Percentiles rank a stretch among this genome's conserved stretches.
Evolutionary conservation across 2,888 invertebrate species (phyloP).

Genomic region (Drosophila glabriapex): DNA sequence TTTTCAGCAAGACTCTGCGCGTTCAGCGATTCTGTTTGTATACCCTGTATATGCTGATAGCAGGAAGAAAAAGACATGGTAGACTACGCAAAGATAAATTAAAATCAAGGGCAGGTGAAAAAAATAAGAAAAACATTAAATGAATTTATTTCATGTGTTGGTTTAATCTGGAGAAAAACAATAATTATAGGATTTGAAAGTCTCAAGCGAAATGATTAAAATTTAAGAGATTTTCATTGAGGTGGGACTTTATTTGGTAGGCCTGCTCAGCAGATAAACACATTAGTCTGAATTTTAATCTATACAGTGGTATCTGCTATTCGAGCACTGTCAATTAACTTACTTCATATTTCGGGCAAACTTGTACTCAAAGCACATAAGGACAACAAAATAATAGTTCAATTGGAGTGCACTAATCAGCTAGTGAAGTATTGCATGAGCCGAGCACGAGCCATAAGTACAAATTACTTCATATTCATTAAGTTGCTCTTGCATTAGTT

Average conservation of each 20-base stretch:
- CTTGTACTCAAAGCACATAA: constrained; percentile 19
- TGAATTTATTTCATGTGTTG: not conserved
- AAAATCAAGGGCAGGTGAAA: not conserved
- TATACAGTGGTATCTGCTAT: not conserved
- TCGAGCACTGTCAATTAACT: not conserved
- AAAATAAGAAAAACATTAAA: not conserved
- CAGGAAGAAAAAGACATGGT: too few relatives aligned
- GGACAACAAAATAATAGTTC: constrained; percentile 27
- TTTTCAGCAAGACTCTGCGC: constrained; percentile 42
- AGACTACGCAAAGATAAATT: not conserved
- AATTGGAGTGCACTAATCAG: constrained; percentile 42
- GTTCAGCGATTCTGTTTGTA: constrained; percentile 22
- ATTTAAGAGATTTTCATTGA: not conserved
- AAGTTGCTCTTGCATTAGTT: not conserved
- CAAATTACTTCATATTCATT: not conserved
- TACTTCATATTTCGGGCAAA: not conserved
- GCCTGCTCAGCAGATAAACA: not conserved
- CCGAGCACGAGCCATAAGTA: too few relatives aligned
- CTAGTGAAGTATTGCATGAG: constrained; percentile 7
- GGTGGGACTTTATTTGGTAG: not conserved
- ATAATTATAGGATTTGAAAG: not conserved
- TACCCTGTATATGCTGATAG: constrained; percentile 9
- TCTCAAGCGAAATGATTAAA: not conserved
- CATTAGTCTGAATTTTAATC: not conserved
- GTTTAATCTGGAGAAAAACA: not conserved